Conservation (phyloP, 2,113 vertebrate species). For the Meriones unguiculatus region DNA sequence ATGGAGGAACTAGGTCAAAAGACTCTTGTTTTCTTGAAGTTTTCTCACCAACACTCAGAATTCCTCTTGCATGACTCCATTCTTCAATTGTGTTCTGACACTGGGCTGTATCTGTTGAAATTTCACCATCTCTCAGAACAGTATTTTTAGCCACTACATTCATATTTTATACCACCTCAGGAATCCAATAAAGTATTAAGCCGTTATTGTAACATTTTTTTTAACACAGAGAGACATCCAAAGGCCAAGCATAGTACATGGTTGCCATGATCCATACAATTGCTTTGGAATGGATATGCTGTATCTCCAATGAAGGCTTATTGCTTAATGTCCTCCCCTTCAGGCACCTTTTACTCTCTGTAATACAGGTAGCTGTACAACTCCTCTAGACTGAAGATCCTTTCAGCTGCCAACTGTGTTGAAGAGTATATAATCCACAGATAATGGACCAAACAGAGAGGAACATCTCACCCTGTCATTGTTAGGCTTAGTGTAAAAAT, state of each 20-base stretch:
- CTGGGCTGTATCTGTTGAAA: not conserved
- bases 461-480: not conserved
- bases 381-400: not conserved
- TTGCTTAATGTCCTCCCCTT: not conserved
- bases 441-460: not conserved
- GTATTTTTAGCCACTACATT: slow-evolving; percentile 47
- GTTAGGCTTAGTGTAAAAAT: not conserved
- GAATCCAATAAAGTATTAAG: not conserved
- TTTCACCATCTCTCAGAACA: slow-evolving; percentile 31
- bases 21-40: not conserved
- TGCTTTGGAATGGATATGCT: not conserved
- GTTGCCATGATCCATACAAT: not conserved
- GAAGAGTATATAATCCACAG: not conserved
- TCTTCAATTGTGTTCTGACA: not conserved
- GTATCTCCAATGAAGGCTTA: not conserved
- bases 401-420: not conserved
- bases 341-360: not conserved
- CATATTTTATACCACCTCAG: not conserved
- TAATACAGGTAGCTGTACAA: not conserved
- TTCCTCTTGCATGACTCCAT: not conserved
- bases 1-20: not conserved
- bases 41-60: not conserved
- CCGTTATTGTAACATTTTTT: not conserved
- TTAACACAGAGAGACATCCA: not conserved
- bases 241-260: not conserved